These are phyloP conservation scores for Muscicapa striata DNA, from an alignment of 2,797 vertebrate genomes.

Conservation along the genomic window DNA sequence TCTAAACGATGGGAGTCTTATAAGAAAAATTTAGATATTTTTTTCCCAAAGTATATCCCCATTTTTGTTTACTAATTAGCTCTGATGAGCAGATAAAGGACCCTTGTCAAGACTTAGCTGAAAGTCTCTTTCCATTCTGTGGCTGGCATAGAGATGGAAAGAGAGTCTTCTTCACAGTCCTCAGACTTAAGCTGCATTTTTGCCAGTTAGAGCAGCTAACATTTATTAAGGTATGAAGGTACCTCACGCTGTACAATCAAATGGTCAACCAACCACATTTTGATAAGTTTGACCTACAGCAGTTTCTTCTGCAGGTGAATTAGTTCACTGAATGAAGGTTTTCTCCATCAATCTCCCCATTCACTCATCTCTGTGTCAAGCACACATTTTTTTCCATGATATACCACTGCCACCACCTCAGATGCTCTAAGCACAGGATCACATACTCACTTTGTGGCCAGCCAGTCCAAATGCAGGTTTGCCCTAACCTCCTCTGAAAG, in stretches of 20 bases:
- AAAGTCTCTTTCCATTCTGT: not conserved
- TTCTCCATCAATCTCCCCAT: not conserved
- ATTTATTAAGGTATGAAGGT: not conserved
- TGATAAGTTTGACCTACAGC: not conserved
- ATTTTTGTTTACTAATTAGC: not conserved
- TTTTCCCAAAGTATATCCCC: not conserved
- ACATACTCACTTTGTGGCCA: rapidly evolving
- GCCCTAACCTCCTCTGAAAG: not conserved
- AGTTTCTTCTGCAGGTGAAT: not conserved
- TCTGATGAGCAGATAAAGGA: not conserved
- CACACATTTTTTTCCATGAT: not conserved
- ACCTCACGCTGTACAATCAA: not conserved
- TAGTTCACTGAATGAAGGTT: not conserved
- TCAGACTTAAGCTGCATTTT: not conserved
- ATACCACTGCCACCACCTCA: not conserved
- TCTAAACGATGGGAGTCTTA: not conserved
- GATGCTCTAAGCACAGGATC: not conserved
- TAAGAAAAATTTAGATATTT: not conserved
- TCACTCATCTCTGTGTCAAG: not conserved
- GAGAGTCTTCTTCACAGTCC: not conserved
- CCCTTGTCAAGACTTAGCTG: not conserved
- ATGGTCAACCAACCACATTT: not conserved
- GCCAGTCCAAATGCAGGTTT: not conserved
- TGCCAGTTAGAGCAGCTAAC: not conserved
- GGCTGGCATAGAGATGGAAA: not conserved